Evolutionary conservation across 2,113 vertebrate genomes (phyloP).

Genomic region (Stegastes partitus): DNA sequence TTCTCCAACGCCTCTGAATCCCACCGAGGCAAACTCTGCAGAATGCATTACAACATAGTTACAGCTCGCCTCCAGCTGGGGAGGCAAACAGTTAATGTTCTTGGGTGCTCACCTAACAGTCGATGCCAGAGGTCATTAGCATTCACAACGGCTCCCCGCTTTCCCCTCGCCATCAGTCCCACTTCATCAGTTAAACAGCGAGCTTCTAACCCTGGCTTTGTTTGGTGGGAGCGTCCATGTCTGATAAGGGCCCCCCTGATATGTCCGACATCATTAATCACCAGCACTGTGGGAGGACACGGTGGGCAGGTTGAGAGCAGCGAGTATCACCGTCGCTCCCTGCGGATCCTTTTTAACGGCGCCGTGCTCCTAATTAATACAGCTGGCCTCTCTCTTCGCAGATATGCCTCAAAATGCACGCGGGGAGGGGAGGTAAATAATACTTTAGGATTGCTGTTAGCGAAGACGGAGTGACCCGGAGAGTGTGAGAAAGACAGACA

Average conservation of each 20-base stretch:
- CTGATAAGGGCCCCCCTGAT: slow-evolving; percentile 76
- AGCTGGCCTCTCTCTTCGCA: slow-evolving; percentile 45
- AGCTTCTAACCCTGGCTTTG: slow-evolving; percentile 74
- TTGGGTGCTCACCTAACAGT: slow-evolving; percentile 19
- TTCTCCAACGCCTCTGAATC: background rate
- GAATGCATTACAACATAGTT: background rate
- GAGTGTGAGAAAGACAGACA: background rate
- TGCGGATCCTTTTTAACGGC: slow-evolving; percentile 58
- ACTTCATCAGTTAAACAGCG: slow-evolving; percentile 80
- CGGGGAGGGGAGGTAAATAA: slow-evolving; percentile 52
- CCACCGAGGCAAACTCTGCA: background rate
- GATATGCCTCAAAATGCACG: slow-evolving; percentile 45
- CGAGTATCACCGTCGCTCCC: slow-evolving; percentile 56
- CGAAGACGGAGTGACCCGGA: slow-evolving; percentile 16
- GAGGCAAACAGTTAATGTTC: slow-evolving; percentile 46
- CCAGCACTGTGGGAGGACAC: slow-evolving; percentile 70
- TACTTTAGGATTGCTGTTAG: slow-evolving; percentile 34
- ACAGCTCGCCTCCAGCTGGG: background rate
- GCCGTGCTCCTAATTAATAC: slow-evolving; percentile 65
- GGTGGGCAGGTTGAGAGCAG: slow-evolving; percentile 65
- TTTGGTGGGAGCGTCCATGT: slow-evolving; percentile 74
- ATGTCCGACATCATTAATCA: slow-evolving; percentile 80
- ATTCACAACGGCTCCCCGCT: slow-evolving; percentile 52
- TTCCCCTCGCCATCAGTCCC: slow-evolving; percentile 57
- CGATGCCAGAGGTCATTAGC: slow-evolving; percentile 54